Percentiles rank a stretch among this genome's conserved stretches.
phyloP scores from a whole-genome alignment of 2,888 invertebrate species.

The Clistopyga incitator region DNA sequence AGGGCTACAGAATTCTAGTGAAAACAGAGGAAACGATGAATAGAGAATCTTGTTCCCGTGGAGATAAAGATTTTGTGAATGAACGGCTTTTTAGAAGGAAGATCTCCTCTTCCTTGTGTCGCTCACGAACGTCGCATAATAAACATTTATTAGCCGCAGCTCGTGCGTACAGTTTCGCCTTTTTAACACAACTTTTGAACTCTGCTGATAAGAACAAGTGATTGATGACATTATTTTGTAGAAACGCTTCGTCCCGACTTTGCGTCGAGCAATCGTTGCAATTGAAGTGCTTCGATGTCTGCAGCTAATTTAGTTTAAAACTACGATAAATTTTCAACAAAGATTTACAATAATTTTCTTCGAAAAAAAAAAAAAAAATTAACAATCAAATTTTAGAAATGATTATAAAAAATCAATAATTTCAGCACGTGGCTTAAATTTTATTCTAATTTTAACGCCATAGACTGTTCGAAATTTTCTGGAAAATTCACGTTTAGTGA shows the following conservation, averaged over 20 bases:
- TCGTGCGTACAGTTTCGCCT: slow-evolving; percentile 19
- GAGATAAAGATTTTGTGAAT: slow-evolving; percentile 71
- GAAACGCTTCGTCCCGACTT: background rate
- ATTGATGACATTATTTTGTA: slow-evolving; percentile 37
- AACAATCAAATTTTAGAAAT: too few species aligned
- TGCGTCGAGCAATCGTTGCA: background rate
- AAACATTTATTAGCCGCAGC: slow-evolving; percentile 18
- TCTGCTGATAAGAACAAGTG: slow-evolving; percentile 36
- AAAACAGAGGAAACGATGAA: slow-evolving; percentile 45
- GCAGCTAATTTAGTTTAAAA: background rate
- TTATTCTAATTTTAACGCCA: too few species aligned
- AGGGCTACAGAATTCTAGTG: slow-evolving; percentile 28
- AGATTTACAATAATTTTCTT: background rate
- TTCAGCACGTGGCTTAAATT: too few species aligned
- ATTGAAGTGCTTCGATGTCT: background rate
- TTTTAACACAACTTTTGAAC: slow-evolving; percentile 28
- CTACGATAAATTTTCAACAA: background rate
- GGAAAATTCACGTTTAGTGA: too few species aligned
- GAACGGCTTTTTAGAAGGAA: slow-evolving; percentile 64
- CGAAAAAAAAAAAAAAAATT: too few species aligned
- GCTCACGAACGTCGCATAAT: slow-evolving; percentile 31
- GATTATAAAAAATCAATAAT: too few species aligned
- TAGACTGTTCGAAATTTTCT: too few species aligned
- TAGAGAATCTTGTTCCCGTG: slow-evolving; percentile 66
- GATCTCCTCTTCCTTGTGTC: slow-evolving; percentile 15